Evolutionary conservation across 1,140 invertebrate species (phyloP).

Genomic region (Lepidurus apus): DNA sequence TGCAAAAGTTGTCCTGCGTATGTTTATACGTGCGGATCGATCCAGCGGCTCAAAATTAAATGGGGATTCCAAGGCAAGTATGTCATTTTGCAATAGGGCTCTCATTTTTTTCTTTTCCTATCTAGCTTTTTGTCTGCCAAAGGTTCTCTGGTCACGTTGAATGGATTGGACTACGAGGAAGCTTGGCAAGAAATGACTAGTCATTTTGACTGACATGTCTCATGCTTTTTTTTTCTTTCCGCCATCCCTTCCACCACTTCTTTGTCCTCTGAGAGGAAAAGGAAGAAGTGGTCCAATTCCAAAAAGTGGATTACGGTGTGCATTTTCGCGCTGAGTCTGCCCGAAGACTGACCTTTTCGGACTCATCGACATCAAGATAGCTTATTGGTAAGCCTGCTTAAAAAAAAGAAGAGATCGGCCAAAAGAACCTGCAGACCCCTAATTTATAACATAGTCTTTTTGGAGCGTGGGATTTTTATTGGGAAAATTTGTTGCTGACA

Average conservation of each 20-base stretch:
- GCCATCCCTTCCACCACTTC: background rate
- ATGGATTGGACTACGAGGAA: background rate
- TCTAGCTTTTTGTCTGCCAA: background rate
- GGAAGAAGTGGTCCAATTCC: background rate
- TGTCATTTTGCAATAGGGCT: background rate
- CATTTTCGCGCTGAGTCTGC: background rate
- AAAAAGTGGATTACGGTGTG: background rate
- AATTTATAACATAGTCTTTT: background rate
- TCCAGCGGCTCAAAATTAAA: background rate
- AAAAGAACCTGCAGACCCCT: background rate
- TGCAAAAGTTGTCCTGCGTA: too few species aligned
- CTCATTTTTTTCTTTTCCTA: background rate
- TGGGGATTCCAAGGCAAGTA: background rate
- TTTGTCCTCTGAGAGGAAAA: background rate
- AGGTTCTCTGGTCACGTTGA: slow-evolving; percentile 12
- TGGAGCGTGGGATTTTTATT: background rate
- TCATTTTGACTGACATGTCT: slow-evolving; percentile 2
- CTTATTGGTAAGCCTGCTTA: slow-evolving; percentile 2
- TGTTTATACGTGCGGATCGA: too few species aligned
- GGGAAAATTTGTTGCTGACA: background rate
- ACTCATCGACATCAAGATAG: slow-evolving; percentile 2
- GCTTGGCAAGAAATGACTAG: background rate
- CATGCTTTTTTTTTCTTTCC: background rate
- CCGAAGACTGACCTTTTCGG: background rate
- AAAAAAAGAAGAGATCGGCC: background rate